Base-by-base conservation (phyloP, 2,797 vertebrate genomes). In the Platalea minor region DNA sequence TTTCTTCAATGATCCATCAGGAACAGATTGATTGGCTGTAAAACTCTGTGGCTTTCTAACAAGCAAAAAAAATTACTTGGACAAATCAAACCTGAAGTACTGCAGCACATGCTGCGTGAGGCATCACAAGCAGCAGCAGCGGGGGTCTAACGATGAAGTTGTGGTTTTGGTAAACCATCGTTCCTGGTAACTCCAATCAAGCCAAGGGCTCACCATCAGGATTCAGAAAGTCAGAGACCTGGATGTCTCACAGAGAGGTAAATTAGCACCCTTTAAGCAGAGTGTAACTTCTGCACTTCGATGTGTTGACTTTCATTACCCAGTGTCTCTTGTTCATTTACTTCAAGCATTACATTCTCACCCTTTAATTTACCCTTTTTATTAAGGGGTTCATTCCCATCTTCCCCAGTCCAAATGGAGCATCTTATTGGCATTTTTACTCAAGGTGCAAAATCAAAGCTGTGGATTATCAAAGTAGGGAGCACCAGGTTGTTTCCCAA, bases 121-220 rank as follows among this genome's bases (percentile, higher is more conserved):
- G 6, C 41, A 12, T 54, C 45, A 67, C 25, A 70, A 77, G 46
- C 11, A 72, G 24, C 25, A 61, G 17, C 15, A 53, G 16, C 0
- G 0, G 5, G 16, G 11, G 3, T 33, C 33, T 68, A 13, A 43
- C 0, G 1, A 9, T 53, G 46, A 53, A 63, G 17, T 17, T 26
- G 19, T 20, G 7, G 26, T 48, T 91, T 80, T 46, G 61, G 24
- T 64, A 33, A 74, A 31, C 21, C 7, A 24, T 43, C 1, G 3
- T 57, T 88, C 45, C 33, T 11, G 29, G 24, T 45, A 65, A 86
- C 48, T 74, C n/a, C 26, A 37, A 17, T 31, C 29, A 88, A 78
- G 51, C 17, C 45, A 24, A 57, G 26, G 5, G 29, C 23, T 81
- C 43, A 81, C 19, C 16, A 35, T 45, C 16, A 48, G 4, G 15